Evolutionary conservation across 1,140 invertebrate genomes (phyloP), one percentile per base, ranked within the genome.

Genomic region (Mycetomoellerius zeteki): DNA sequence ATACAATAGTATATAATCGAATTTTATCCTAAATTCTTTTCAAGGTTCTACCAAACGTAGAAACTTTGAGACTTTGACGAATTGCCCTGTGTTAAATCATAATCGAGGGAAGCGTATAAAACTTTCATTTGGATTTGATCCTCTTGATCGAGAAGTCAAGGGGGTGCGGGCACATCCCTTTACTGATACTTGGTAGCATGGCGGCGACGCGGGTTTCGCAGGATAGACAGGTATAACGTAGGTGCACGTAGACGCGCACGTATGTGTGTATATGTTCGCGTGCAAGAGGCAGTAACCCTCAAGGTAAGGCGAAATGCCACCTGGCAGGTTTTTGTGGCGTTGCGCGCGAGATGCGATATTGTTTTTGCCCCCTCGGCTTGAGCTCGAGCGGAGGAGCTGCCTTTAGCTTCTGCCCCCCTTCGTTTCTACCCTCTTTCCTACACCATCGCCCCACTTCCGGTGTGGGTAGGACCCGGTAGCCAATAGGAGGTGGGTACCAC

Each of bases 231-330:
- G 58, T 62, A 64, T 52, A 30, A 54, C 71, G 6, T 52, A 73
- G 43, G 50, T 37, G 43, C 37, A 75, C 71, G 62, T 76, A 64
- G 60, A 58, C 62, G 58, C 58, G 21, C 69, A 10, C 43, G 14
- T 37, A 24, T 33, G 52, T 72, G 54, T 54, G 58, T 37, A 14
- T 64, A 21, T 65, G 82, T 78, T 85, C 80, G 88, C 89, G 88
- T 90, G 89, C 88, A 90, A 69, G 75, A 90, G 89, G 92, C 90
- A 93, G 89, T 93, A 94, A 93, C 91, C 92, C 93, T 92, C 90
- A 89, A 92, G 91, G 93, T 91, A 93, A 93, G 89, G 88, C 93
- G 94, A 93, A 95, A 95, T 95, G 95, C 94, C 94, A 95, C 94
- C 95, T 95, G 94, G 94, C 93, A 93, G 92, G 92, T 95, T 95